Evolutionary conservation across 2,113 vertebrate species (phyloP), one percentile per base, ranked within the genome.

Genomic region (human (Homo sapiens)): DNA sequence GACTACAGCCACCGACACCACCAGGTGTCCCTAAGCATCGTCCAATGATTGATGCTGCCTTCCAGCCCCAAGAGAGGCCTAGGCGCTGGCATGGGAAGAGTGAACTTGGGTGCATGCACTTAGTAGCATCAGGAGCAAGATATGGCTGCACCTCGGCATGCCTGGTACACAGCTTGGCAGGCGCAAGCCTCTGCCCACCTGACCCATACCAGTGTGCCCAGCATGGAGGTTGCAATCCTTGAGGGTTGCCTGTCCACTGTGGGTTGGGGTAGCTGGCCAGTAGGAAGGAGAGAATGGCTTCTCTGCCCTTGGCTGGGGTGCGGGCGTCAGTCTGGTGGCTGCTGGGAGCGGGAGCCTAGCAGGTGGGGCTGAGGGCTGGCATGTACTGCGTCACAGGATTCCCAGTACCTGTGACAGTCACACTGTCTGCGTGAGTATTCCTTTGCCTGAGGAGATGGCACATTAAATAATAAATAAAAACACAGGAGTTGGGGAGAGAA

Each of bases 111-210:
- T 2, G 18, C 2, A 5, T 11, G 18, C 13, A 10, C 22, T 20
- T 18, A 10, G 5, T 40, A 45, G 25, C 4, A 12, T n/a, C 27
- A 8, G 7, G 40, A 12, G 25, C 38, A 3, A 48, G 22, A 40
- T 1, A 0, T 3, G 8, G 64, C 6, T 38, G 45, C 3, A 27
- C 75, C 23, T 22, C 0, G 0, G 25, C 43, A 50, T 18, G 23
- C 27, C 16, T 70, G 20, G 30, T 3, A 55, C 23, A 20, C 40
- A 50, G 6, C 13, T 30, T 27, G 43, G 40, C 64, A 59, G 23
- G 23, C 12, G n/a, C 2, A 2, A 23, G 22, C 1, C 30, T 82
- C 68, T 72, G 27, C 9, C 13, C 17, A 45, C 8, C 83, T 40
- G 22, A 30, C 14, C 25, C 16, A 32, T 2, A 23, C 2, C 16